phyloP scores from a whole-genome alignment of 2,797 vertebrate genomes.

The Anabacerthia variegaticeps region DNA sequence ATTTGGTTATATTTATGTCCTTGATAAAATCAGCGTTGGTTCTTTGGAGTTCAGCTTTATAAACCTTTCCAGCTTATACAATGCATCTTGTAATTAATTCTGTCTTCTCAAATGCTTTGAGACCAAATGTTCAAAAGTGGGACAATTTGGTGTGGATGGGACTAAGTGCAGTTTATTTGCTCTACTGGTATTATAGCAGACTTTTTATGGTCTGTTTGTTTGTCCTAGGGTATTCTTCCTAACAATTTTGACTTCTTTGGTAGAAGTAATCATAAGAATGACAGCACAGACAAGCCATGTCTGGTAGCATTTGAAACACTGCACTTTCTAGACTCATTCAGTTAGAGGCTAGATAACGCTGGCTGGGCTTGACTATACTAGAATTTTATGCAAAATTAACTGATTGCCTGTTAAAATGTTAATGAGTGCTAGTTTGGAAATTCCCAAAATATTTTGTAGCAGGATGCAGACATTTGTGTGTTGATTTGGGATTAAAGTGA shows the following conservation, averaged over 20 bases:
- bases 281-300: background rate
- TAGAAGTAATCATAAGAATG: background rate
- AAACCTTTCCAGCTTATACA: background rate
- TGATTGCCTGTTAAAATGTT: constrained; percentile 3
- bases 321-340: background rate
- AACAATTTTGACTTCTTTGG: background rate
- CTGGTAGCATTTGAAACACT: background rate
- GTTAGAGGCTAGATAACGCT: background rate
- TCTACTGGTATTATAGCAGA: background rate
- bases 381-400: constrained; percentile 43
- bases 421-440: constrained; percentile 13
- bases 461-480: background rate
- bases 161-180: background rate
- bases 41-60: background rate
- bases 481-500: background rate
- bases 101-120: background rate
- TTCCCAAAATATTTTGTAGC: constrained; percentile 9
- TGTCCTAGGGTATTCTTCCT: background rate
- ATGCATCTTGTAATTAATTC: background rate
- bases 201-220: background rate
- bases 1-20: constrained; percentile 37
- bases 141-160: background rate
- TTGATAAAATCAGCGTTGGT: constrained; percentile 1
- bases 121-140: background rate
- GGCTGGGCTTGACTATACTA: constrained; percentile 10